Evolutionary conservation across 2,888 invertebrate species (phyloP).

Genomic region (Aporophyla lueneburgensis): DNA sequence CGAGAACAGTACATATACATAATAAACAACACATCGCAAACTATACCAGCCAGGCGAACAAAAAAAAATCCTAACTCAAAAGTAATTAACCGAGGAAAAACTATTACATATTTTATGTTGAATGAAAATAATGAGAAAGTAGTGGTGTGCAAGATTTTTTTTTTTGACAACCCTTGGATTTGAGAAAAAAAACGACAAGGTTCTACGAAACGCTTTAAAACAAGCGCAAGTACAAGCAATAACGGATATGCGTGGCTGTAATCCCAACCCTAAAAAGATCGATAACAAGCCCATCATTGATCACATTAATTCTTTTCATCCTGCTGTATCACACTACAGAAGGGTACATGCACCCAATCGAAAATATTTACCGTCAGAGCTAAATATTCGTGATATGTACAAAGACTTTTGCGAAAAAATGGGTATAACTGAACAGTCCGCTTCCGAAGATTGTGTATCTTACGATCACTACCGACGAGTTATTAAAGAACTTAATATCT

Average conservation of each 20-base stretch:
- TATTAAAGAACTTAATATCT: conserved; percentile 43
- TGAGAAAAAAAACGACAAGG: conserved; percentile 23
- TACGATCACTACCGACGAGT: conserved; percentile 44
- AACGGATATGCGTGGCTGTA: conserved; percentile 34
- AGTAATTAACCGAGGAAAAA: no score
- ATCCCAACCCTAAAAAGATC: conserved; percentile 40
- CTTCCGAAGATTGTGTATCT: conserved; percentile 31
- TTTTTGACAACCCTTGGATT: conserved; percentile 33
- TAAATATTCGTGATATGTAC: conserved; percentile 49
- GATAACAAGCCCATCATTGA: conserved; percentile 41
- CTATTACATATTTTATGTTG: conserved; percentile 30
- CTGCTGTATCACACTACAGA: conserved; percentile 57
- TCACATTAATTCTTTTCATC: conserved; percentile 56
- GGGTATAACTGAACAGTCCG: conserved; percentile 25
- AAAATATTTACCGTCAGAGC: conserved; percentile 55
- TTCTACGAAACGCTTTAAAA: conserved; percentile 31
- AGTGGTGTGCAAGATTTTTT: conserved; percentile 37
- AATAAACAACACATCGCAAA: conserved; percentile 36
- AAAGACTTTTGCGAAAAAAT: conserved; percentile 34
- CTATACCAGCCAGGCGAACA: conserved; percentile 26
- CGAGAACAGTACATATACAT: conserved; percentile 33
- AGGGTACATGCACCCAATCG: conserved; percentile 61
- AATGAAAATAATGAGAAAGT: conserved; percentile 37
- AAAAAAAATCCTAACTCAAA: conserved; percentile 30
- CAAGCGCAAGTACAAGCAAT: conserved; percentile 26